phyloP scores from a whole-genome alignment of 2,113 vertebrate genomes.

The Rousettus leschenaultii region DNA sequence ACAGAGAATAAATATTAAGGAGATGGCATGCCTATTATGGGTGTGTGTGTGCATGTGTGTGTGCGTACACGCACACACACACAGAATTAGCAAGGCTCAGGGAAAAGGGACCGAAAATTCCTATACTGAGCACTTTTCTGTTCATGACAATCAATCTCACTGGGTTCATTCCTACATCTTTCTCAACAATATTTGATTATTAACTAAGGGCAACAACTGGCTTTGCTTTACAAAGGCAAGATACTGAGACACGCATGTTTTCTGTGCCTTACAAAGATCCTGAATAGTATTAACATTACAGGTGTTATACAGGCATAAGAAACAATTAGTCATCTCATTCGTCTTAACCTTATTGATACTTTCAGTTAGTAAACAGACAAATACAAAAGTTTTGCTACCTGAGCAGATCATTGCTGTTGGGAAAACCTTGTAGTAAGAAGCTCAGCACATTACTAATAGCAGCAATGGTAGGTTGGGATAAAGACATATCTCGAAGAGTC shows the following conservation, averaged over 20 bases:
- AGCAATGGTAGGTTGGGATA: slow-evolving; percentile 94
- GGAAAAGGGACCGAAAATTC: not conserved
- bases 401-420: slow-evolving; percentile 93
- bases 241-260: not conserved
- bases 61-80: too few relatives aligned
- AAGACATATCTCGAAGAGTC: slow-evolving; percentile 92
- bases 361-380: not conserved
- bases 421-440: slow-evolving; percentile 96
- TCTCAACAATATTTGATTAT: not conserved
- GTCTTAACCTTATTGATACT: not conserved
- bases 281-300: not conserved
- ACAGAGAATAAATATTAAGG: not conserved
- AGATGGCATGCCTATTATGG: not conserved
- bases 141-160: not conserved
- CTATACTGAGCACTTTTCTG: not conserved
- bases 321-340: not conserved
- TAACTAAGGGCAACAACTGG: not conserved
- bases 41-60: accelerated
- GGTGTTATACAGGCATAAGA: not conserved
- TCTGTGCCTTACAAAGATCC: not conserved
- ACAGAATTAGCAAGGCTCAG: not conserved
- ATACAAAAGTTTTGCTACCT: slow-evolving; percentile 80
- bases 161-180: not conserved
- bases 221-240: not conserved
- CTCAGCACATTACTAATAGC: slow-evolving; percentile 96